A percentile compares a stretch with the other conserved stretches of the same genome.
phyloP scores from a whole-genome alignment of 2,797 vertebrate species.

The Clarias platycephalus region DNA sequence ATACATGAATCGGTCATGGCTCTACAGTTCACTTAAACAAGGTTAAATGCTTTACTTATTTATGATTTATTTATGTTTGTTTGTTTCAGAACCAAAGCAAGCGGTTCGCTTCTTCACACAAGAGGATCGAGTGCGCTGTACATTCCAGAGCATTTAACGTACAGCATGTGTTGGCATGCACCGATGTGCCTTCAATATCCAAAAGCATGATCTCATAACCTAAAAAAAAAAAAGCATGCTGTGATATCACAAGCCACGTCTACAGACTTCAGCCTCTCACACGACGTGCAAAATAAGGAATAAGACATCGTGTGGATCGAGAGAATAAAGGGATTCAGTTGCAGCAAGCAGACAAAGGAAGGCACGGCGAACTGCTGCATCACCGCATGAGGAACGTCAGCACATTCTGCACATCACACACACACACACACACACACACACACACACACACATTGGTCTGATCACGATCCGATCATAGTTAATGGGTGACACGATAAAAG shows the following conservation, averaged over 20 bases:
- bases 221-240: neutral
- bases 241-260: slow-evolving; percentile 4
- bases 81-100: neutral
- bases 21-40: neutral
- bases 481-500: neutral
- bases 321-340: slow-evolving; percentile 38
- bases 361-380: slow-evolving; percentile 67
- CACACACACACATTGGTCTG: too few relatives aligned
- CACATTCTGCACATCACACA: neutral
- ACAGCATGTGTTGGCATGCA: slow-evolving; percentile 9
- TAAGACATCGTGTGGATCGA: neutral
- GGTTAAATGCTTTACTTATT: neutral
- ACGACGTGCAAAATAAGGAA: neutral
- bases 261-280: neutral
- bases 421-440: too few relatives aligned
- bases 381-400: slow-evolving; percentile 59
- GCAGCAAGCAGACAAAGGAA: slow-evolving; percentile 44
- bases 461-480: neutral
- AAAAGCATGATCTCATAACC: slow-evolving; percentile 12
- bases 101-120: too few relatives aligned
- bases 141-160: neutral
- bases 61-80: neutral
- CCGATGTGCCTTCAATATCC: slow-evolving; percentile 4
- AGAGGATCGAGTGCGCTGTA: neutral
- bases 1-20: too few relatives aligned